Evolutionary conservation across 92 coral and sea anemone species (phyloP), one percentile per base, ranked within the genome.

Genomic region (Umimayanthus kanabou): DNA sequence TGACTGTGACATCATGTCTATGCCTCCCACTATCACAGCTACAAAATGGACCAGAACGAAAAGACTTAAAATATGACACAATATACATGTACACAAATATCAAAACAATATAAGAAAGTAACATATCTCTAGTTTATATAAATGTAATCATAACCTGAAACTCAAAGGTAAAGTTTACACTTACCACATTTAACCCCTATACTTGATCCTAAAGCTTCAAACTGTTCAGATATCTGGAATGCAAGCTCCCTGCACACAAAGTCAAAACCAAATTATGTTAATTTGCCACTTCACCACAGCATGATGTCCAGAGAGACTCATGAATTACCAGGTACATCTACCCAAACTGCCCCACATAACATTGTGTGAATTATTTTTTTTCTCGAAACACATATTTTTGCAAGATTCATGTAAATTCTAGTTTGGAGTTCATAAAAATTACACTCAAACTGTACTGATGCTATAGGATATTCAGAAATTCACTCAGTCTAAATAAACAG

Each of bases 21-120:
- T 97, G 53, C 99, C 99, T 80, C 99, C 99, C 80, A 97, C 99
- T 47, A 97, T 86, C 70, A 97, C 98, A 90, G 98, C 99, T 97
- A 73, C 23, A 64, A 49, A 58, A 70, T 37, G 73, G 73, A n/a
- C 16, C 13, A 23, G 73, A 20, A 33, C 29, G 20, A 50, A 55
- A 15, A 23, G 23, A 23, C 29, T 37, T 28, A 53, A 13, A 22
- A 18, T 42, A 22, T 0, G 4, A 9, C 9, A 23, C 8, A 16
- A 23, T 3, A 57, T 16, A 61, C 25, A 61, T 61, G 20, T 20
- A 61, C 7, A 61, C 9, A 61, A 2, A 77, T 76, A 45, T 23
- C n/a, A 77, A 77, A 43, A 18, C 10, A 42, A 77, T 23, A 42
- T 8, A n/a, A 77, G 16, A 40, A 2, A 14, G 14, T n/a, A 6